phyloP scores from a whole-genome alignment of 2,113 vertebrate species.

The Cinclus cinclus region DNA sequence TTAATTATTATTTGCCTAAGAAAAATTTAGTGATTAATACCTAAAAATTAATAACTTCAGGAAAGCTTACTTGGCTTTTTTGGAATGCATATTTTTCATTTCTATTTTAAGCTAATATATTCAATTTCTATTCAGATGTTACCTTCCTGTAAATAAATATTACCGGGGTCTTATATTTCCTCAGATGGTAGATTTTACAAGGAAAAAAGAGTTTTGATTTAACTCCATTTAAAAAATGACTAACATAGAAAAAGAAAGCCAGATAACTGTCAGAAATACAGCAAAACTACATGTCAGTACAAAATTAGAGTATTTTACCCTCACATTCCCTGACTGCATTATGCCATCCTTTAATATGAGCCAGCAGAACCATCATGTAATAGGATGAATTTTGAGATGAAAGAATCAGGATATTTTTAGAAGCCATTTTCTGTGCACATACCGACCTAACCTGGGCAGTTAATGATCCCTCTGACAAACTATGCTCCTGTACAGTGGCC shows the following conservation, averaged over 20 bases:
- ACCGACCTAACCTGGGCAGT: not conserved
- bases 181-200: not conserved
- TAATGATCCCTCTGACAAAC: not conserved
- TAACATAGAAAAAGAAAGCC: not conserved
- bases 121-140: not conserved
- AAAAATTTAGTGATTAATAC: not conserved
- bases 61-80: not conserved
- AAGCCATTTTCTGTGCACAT: not conserved
- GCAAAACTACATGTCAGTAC: not conserved
- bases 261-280: not conserved
- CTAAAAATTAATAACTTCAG: not conserved
- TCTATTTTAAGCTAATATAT: not conserved
- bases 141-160: not conserved
- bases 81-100: not conserved
- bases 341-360: not conserved
- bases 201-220: not conserved
- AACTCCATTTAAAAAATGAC: not conserved
- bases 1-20: not conserved
- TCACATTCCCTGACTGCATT: not conserved
- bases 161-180: not conserved
- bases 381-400: not conserved
- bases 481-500: not conserved
- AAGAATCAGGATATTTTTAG: not conserved
- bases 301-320: not conserved
- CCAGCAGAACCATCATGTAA: not conserved